Evolutionary conservation across 1,140 invertebrate species (phyloP), one percentile per base, ranked within the genome.

Genomic region (Acromyrmex heyeri): DNA sequence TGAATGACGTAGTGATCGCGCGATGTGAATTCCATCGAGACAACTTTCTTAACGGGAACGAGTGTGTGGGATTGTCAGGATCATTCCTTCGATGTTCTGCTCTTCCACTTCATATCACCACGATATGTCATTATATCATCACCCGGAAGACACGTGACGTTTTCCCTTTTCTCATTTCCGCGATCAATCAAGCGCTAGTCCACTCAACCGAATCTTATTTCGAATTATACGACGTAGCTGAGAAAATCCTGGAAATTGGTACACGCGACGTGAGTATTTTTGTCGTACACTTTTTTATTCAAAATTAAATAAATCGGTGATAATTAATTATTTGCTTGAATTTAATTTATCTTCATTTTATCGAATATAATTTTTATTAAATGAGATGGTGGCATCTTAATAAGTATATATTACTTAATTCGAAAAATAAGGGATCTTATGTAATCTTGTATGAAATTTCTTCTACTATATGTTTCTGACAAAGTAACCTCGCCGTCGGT

Each of bases 141-240:
- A 34, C 14, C 21, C 24, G 14, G 30, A 44, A 21, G 16, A 57
- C 78, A 73, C 24, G 53, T 30, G 34, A 55, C 27, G 14, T 73
- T 73, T 82, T 18, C 67, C 24, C 34, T 59, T 57, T 75, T 30
- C 55, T 75, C 55, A 83, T 61, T 2, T 18, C 24, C n/a, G 27
- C 69, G 57, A 75, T 83, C 69, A 34, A 53, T 83, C 79, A 70
- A 81, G 53, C 77, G 48, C 2, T 34, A 69, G 62, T 75, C 55
- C 55, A 75, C 55, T 55, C 55, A 50, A 69, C 38, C n/a, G 69
- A 83, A 30, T 83, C 55, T 75, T 75, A 83, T 75, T 83, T 75
- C 67, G 53, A 81, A 44, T 59, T 61, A 16, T 18, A 67, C 27
- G 64, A 2, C 38, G 16, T 30, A 8, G 27, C n/a, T 27, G 21